A percentile compares a stretch with the other conserved stretches of the same genome.
phyloP scores from a whole-genome alignment of 2,888 invertebrate genomes.

The Conops quadrifasciatus region DNA sequence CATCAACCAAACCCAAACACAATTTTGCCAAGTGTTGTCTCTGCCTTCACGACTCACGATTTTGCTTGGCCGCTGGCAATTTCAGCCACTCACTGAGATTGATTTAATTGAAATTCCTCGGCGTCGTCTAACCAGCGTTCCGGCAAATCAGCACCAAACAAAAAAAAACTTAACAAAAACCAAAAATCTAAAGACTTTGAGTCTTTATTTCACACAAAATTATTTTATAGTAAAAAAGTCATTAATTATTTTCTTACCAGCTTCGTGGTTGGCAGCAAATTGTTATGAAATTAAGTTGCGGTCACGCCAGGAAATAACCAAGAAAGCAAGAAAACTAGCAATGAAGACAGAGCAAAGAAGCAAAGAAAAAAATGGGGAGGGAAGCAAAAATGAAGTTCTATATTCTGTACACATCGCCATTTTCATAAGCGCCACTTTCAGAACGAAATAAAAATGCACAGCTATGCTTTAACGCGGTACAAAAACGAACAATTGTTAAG shows the following conservation, averaged over 20 bases:
- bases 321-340: not conserved
- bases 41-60: conserved; percentile 5
- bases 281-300: conserved; percentile 32
- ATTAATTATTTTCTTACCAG: conserved; percentile 27
- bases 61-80: conserved; percentile 28
- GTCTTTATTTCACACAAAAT: conserved; percentile 15
- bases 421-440: too few relatives aligned
- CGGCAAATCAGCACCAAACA: too few relatives aligned
- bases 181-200: not conserved
- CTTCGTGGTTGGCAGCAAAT: conserved; percentile 32
- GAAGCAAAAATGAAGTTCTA: not conserved
- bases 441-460: too few relatives aligned
- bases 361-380: not conserved
- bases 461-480: too few relatives aligned
- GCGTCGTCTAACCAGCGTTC: conserved; percentile 1
- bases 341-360: too few relatives aligned
- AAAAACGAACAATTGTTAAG: too few relatives aligned
- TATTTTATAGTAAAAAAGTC: conserved; percentile 28
- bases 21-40: conserved; percentile 5
- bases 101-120: conserved; percentile 36
- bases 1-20: conserved; percentile 2
- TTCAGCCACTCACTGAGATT: conserved; percentile 27
- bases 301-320: not conserved
- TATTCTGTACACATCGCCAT: too few relatives aligned
- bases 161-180: not conserved